Evolutionary conservation across 2,113 vertebrate genomes (phyloP).

Genomic region (Alligator mississippiensis): DNA sequence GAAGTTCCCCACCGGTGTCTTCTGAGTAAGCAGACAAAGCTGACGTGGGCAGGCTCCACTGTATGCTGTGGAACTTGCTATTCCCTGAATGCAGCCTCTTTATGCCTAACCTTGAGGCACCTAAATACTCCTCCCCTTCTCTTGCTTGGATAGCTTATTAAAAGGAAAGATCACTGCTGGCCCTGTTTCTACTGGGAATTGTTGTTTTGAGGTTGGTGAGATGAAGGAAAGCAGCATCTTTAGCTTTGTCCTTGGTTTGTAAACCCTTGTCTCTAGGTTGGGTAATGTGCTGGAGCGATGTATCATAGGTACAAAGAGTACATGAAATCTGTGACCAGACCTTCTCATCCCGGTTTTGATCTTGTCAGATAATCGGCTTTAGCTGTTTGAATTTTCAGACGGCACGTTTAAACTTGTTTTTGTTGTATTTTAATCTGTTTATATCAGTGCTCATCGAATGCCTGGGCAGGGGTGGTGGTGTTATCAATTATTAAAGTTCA

Average conservation of each 20-base stretch:
- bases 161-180: background rate
- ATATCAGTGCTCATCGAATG: background rate
- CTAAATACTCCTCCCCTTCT: background rate
- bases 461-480: background rate
- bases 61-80: background rate
- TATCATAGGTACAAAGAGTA: background rate
- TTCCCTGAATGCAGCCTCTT: background rate
- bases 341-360: accelerated
- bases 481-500: background rate
- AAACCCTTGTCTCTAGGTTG: background rate
- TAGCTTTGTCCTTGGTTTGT: background rate
- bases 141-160: background rate
- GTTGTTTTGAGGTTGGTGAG: background rate
- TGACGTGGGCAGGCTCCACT: background rate
- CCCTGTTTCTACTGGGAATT: background rate
- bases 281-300: accelerated
- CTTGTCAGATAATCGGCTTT: accelerated
- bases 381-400: background rate
- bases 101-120: background rate
- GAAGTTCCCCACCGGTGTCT: background rate
- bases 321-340: background rate
- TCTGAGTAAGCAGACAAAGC: background rate
- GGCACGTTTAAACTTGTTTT: background rate
- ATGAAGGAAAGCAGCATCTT: background rate
- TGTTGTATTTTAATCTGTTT: background rate